phyloP scores from a whole-genome alignment of 2,797 vertebrate species.

The Gymnodraco acuticeps region DNA sequence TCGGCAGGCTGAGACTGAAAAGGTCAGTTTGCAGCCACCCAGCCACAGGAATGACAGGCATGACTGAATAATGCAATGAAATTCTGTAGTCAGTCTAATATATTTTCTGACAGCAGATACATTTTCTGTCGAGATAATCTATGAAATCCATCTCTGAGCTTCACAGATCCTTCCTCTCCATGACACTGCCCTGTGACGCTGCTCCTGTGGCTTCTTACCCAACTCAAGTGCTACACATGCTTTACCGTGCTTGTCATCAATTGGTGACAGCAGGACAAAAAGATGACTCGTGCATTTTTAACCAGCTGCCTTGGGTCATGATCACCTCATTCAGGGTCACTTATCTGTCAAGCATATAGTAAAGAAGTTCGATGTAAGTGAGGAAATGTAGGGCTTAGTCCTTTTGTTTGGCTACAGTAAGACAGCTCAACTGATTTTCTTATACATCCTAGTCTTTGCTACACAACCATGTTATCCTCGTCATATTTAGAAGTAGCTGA shows the following conservation, averaged over 20 bases:
- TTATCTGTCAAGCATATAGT: slow-evolving; percentile 27
- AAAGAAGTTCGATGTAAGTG: slow-evolving; percentile 18
- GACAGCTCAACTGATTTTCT: slow-evolving; percentile 12
- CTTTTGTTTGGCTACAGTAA: slow-evolving; percentile 22
- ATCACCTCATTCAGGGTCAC: slow-evolving; percentile 25
- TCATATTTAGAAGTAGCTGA: background rate
- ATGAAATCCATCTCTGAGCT: slow-evolving; percentile 26
- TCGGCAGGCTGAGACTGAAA: slow-evolving; percentile 41
- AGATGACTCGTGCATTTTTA: slow-evolving; percentile 56
- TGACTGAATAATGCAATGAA: slow-evolving; percentile 49
- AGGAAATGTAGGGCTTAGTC: slow-evolving; percentile 13
- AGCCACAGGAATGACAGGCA: slow-evolving; percentile 19
- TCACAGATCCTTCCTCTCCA: slow-evolving; percentile 10
- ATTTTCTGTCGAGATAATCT: slow-evolving; percentile 25
- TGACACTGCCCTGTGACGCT: background rate
- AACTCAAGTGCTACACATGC: slow-evolving; percentile 37
- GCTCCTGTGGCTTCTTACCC: slow-evolving; percentile 8
- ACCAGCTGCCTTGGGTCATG: slow-evolving; percentile 17
- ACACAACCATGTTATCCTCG: background rate
- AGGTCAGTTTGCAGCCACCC: slow-evolving; percentile 54
- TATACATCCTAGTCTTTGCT: background rate
- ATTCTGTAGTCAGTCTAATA: slow-evolving; percentile 30
- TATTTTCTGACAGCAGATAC: slow-evolving; percentile 42
- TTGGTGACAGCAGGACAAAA: slow-evolving; percentile 46
- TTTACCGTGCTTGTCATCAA: slow-evolving; percentile 40